These are phyloP conservation scores for Cyphomyrmex costatus DNA, from an alignment of 1,140 invertebrate species.

Conservation along the genomic window DNA sequence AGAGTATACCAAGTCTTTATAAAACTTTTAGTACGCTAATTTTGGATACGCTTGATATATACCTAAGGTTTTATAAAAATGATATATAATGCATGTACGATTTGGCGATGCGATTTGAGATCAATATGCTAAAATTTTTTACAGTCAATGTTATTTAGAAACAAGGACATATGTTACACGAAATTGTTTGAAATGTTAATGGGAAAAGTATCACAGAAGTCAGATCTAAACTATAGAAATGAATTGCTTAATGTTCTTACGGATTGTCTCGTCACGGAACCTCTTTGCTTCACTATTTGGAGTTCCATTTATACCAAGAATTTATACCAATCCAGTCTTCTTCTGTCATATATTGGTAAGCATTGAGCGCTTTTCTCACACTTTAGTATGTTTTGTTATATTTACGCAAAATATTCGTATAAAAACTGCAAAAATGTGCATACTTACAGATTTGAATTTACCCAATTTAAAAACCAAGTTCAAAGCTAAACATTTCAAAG, in stretches of 20 bases:
- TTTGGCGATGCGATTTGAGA: neutral
- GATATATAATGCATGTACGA: neutral
- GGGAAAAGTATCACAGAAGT: slow-evolving; percentile 83
- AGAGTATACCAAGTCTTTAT: too few relatives aligned
- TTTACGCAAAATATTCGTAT: neutral
- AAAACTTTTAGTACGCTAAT: too few relatives aligned
- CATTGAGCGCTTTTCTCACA: slow-evolving; percentile 33
- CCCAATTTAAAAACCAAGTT: slow-evolving; percentile 72
- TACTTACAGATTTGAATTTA: slow-evolving; percentile 80
- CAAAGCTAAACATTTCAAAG: slow-evolving; percentile 76
- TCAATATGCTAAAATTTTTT: slow-evolving; percentile 60
- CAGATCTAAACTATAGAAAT: slow-evolving; percentile 81
- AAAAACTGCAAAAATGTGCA: neutral
- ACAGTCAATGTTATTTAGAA: slow-evolving; percentile 81
- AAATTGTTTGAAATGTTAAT: slow-evolving; percentile 86
- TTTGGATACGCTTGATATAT: too few relatives aligned
- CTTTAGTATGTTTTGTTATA: neutral
- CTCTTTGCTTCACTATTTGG: slow-evolving; percentile 87
- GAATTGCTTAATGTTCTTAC: slow-evolving; percentile 85
- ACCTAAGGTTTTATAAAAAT: neutral
- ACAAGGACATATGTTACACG: slow-evolving; percentile 81
- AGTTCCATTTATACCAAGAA: slow-evolving; percentile 87
- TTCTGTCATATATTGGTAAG: slow-evolving; percentile 87
- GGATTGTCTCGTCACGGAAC: slow-evolving; percentile 85
- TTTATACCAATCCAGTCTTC: slow-evolving; percentile 84